A percentile compares a stretch with the other conserved stretches of the same genome.
phyloP scores from a whole-genome alignment of 2,888 invertebrate species.

The Exocentrus adspersus region DNA sequence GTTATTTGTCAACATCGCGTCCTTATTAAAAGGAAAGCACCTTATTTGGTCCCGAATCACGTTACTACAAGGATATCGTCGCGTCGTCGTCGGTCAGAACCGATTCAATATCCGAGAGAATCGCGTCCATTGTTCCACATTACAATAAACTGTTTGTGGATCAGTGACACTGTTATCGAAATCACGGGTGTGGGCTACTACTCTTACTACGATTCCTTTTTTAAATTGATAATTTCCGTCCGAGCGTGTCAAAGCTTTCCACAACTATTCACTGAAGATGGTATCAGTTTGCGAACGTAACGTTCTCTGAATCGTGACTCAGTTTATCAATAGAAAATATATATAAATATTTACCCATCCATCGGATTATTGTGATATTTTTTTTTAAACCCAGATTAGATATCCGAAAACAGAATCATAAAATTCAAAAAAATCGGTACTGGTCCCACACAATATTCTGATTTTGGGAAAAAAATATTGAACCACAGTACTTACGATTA shows the following conservation, averaged over 20 bases:
- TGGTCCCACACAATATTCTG: too few species aligned
- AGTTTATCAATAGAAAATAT: neutral
- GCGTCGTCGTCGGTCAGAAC: neutral
- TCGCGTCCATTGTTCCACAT: constrained; percentile 9
- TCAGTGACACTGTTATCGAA: constrained; percentile 25
- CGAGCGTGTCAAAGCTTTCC: constrained; percentile 6
- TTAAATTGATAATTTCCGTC: constrained; percentile 21
- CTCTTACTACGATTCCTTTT: constrained; percentile 14
- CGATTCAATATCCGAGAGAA: neutral
- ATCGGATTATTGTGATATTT: neutral
- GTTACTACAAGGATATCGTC: neutral
- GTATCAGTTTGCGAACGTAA: too few species aligned
- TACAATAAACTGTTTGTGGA: constrained; percentile 14
- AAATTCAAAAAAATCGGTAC: too few species aligned
- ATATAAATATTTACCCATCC: neutral
- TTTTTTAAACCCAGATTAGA: neutral
- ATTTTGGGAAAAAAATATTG: too few species aligned
- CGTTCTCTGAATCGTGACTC: neutral
- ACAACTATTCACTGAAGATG: too few species aligned
- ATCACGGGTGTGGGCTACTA: constrained; percentile 12
- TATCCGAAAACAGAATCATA: neutral
- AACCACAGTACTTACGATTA: too few species aligned
- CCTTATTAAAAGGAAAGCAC: too few species aligned
- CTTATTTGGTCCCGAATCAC: neutral
- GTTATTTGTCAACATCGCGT: neutral